Percentiles rank a stretch among this genome's conserved stretches.
phyloP scores from a whole-genome alignment of 1,140 invertebrate genomes.

The Leptestheria dahalacensis region DNA sequence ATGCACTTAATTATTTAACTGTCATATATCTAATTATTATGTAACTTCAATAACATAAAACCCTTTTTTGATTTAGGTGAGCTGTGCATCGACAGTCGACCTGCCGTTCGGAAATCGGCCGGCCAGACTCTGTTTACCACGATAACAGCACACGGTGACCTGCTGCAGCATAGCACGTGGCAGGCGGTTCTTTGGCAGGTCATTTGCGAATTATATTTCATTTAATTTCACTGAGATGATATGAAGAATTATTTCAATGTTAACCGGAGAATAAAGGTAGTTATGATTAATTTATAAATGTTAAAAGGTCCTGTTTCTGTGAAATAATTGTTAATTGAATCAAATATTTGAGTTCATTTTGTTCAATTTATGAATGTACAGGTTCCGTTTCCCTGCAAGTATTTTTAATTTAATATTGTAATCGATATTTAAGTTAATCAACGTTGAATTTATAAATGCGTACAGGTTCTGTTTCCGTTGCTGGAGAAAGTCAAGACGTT shows the following conservation, averaged over 20 bases:
- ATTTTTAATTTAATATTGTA: not conserved
- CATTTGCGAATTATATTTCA: conserved; percentile 1
- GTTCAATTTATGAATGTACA: too few relatives aligned
- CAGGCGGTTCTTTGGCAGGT: conserved; percentile 69
- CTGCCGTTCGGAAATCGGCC: conserved; percentile 92
- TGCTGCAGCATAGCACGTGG: conserved; percentile 77
- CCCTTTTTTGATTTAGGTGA: conserved; percentile 40
- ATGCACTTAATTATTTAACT: too few relatives aligned
- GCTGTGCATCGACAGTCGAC: conserved; percentile 84
- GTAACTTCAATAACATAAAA: not conserved
- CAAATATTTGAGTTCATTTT: not conserved
- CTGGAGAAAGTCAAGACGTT: conserved; percentile 79
- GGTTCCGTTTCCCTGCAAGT: too few relatives aligned
- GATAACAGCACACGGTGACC: conserved; percentile 80
- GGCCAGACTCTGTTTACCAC: conserved; percentile 97
- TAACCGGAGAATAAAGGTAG: not conserved
- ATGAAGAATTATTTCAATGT: not conserved
- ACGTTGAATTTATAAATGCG: conserved; percentile 5
- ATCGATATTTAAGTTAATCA: conserved; percentile 19
- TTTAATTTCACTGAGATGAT: not conserved
- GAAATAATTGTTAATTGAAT: not conserved
- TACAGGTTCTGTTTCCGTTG: conserved; percentile 79
- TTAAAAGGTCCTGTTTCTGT: too few relatives aligned
- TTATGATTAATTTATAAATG: not conserved
- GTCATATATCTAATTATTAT: too few relatives aligned